Evolutionary conservation across 2,888 invertebrate species (phyloP).

Genomic region (Rhamphomyia laevipes): DNA sequence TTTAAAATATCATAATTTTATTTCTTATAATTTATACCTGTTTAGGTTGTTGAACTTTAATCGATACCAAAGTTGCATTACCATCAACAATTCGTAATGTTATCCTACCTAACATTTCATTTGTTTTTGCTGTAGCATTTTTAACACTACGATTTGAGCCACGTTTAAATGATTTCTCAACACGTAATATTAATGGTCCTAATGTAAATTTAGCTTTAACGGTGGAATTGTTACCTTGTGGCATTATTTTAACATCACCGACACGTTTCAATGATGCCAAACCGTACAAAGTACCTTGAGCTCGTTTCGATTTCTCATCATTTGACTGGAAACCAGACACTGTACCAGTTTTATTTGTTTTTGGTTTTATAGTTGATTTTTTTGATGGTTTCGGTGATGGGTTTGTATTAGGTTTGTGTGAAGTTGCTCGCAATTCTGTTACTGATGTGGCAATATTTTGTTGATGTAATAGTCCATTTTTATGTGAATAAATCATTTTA

Average conservation of each 20-base stretch:
- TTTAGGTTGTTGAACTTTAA: conserved; percentile 76
- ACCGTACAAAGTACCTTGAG: conserved; percentile 69
- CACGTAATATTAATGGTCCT: conserved; percentile 67
- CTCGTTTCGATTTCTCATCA: conserved; percentile 39
- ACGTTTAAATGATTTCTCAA: conserved; percentile 49
- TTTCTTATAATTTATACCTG: conserved; percentile 47
- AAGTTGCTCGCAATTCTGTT: conserved; percentile 5
- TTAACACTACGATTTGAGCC: conserved; percentile 70
- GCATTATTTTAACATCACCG: conserved; percentile 67
- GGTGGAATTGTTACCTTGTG: conserved; percentile 58
- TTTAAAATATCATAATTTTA: background rate
- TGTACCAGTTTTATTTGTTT: conserved; percentile 25
- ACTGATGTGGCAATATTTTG: conserved; percentile 1
- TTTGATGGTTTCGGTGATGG: conserved; percentile 1
- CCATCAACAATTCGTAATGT: conserved; percentile 66
- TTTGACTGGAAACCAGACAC: conserved; percentile 17
- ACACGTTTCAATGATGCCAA: conserved; percentile 64
- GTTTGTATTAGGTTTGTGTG: background rate
- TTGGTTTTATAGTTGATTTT: conserved; percentile 12
- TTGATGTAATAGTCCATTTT: conserved; percentile 4
- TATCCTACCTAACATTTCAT: conserved; percentile 72
- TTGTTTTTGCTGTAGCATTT: conserved; percentile 78
- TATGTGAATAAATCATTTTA: conserved; percentile 16
- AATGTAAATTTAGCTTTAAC: conserved; percentile 71
- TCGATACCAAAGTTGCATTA: conserved; percentile 71